A percentile compares a stretch with the other conserved stretches of the same genome.
Conservation (phyloP, 1,140 invertebrate genomes). For the Drosophila cardini region DNA sequence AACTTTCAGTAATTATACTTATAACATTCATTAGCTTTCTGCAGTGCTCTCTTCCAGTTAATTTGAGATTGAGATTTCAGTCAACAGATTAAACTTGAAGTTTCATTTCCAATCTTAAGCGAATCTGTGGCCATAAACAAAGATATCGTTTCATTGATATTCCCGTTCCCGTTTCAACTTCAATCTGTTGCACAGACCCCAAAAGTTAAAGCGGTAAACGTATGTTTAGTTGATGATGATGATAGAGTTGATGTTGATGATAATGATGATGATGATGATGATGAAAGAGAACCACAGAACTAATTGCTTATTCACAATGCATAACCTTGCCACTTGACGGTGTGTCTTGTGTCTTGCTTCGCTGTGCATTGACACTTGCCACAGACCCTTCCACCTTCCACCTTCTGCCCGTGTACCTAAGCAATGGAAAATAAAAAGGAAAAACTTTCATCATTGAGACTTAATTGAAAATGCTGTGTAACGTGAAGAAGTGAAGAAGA, state of each 20-base stretch:
- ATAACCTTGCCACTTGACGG: constrained; percentile 78
- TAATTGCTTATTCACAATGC: constrained; percentile 80
- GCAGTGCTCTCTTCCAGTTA: constrained; percentile 3
- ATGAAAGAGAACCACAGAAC: constrained; percentile 61
- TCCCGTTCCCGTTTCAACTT: constrained; percentile 4
- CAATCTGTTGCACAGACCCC: constrained; percentile 37
- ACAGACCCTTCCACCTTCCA: constrained; percentile 17
- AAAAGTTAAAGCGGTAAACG: constrained; percentile 18
- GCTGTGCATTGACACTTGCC: constrained; percentile 48
- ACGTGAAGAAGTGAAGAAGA: constrained; percentile 50
- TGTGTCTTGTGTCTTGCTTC: constrained; percentile 72
- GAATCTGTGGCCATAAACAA: neutral
- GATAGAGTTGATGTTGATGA: constrained; percentile 20
- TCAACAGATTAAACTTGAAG: neutral
- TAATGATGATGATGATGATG: constrained; percentile 1
- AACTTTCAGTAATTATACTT: neutral
- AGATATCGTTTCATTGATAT: neutral
- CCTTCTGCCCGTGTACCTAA: too few relatives aligned
- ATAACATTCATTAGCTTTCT: neutral
- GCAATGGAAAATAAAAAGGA: constrained; percentile 6
- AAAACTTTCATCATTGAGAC: constrained; percentile 54
- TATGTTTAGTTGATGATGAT: neutral
- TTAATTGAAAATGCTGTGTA: constrained; percentile 81
- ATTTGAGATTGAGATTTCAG: neutral
- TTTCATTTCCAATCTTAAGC: neutral